These are phyloP conservation scores for Oedothorax gibbosus DNA, from an alignment of 1,140 invertebrate species.

Conservation along the genomic window DNA sequence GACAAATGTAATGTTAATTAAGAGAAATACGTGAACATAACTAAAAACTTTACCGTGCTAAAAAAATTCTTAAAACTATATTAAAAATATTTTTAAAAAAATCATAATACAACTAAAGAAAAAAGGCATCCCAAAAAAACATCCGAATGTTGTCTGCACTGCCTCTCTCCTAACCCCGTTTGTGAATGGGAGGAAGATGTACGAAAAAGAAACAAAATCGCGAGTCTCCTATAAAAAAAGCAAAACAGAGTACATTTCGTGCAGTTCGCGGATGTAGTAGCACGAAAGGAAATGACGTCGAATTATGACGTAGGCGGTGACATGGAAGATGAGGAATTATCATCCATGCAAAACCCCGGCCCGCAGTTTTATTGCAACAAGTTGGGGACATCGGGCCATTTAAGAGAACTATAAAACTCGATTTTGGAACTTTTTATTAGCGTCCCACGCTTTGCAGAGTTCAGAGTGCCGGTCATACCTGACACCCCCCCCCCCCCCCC, in stretches of 20 bases:
- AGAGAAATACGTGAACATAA: no score
- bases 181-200: slow-evolving; percentile 12
- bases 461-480: no score
- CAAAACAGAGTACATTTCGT: slow-evolving; percentile 36
- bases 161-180: no score
- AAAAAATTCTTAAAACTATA: no score
- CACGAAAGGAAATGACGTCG: slow-evolving; percentile 60
- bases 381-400: slow-evolving; percentile 55
- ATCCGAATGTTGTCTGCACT: no score
- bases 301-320: slow-evolving; percentile 60
- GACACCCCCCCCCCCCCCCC: no score
- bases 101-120: no score
- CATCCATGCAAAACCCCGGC: slow-evolving; percentile 57
- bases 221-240: slow-evolving; percentile 13
- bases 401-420: slow-evolving; percentile 51
- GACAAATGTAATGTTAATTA: no score
- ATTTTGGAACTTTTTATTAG: slow-evolving; percentile 51
- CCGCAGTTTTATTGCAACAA: slow-evolving; percentile 53
- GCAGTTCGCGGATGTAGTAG: slow-evolving; percentile 41
- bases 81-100: no score
- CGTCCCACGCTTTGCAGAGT: slow-evolving; percentile 1
- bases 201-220: slow-evolving; percentile 39
- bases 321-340: slow-evolving; percentile 53
- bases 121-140: no score
- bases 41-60: no score